Evolutionary conservation across 2,113 vertebrate species (phyloP).

Genomic region (Petaurus breviceps): DNA sequence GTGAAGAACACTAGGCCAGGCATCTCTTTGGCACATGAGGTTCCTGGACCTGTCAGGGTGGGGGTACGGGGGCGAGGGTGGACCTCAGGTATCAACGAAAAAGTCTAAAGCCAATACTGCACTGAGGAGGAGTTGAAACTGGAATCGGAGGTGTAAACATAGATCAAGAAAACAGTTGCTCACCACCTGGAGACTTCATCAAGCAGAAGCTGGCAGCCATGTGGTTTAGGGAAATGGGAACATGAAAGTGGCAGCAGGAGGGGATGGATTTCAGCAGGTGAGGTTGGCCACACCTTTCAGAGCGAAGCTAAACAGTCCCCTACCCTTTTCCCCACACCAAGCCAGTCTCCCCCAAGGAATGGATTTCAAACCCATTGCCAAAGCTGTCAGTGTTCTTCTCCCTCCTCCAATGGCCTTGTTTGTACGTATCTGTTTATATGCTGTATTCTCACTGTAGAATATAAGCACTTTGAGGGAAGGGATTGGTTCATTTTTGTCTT

Average conservation of each 20-base stretch:
- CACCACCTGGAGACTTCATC: background rate
- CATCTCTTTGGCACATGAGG: background rate
- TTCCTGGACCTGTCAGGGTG: background rate
- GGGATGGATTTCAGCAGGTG: background rate
- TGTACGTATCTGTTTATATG: background rate
- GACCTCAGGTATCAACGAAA: background rate
- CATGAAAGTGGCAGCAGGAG: background rate
- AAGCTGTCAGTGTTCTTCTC: background rate
- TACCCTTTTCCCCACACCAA: background rate
- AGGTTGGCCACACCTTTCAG: background rate
- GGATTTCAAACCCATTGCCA: background rate
- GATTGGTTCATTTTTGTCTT: background rate
- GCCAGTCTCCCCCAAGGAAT: background rate
- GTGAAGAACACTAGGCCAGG: background rate
- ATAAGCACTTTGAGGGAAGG: background rate
- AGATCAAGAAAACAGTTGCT: background rate
- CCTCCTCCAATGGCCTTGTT: background rate
- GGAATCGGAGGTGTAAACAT: background rate
- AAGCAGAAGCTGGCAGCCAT: background rate
- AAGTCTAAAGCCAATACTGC: background rate
- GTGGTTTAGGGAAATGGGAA: constrained; percentile 43
- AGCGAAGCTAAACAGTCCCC: background rate
- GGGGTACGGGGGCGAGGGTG: background rate
- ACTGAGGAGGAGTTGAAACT: background rate
- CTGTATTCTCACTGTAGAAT: background rate